phyloP scores from a whole-genome alignment of 2,888 invertebrate genomes.

The Tachina fera region DNA sequence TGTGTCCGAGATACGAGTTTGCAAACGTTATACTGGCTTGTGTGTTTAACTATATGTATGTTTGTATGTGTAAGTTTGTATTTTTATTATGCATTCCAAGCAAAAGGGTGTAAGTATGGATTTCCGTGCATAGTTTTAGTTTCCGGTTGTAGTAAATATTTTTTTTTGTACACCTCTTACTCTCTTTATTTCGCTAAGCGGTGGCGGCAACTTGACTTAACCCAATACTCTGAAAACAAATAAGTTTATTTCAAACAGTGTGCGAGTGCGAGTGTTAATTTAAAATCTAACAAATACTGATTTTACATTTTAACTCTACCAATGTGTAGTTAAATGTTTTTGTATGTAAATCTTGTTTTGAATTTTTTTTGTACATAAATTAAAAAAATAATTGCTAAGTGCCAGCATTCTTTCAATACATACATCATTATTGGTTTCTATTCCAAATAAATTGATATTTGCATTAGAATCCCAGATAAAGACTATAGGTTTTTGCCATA shows the following conservation, averaged over 20 bases:
- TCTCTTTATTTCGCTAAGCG: not conserved
- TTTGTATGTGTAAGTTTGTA: not conserved
- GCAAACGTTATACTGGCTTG: no score
- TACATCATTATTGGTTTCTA: not conserved
- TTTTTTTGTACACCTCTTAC: not conserved
- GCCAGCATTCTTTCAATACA: not conserved
- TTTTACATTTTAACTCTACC: conserved; percentile 34
- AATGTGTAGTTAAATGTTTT: not conserved
- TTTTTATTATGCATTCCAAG: conserved; percentile 10
- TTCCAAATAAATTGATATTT: not conserved
- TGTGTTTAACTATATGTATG: not conserved
- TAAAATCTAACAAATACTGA: conserved; percentile 11
- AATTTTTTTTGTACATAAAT: conserved; percentile 1
- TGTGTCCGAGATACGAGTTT: not conserved
- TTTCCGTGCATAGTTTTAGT: conserved; percentile 66
- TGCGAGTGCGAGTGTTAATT: not conserved
- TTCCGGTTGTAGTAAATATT: conserved; percentile 51
- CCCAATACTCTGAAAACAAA: conserved; percentile 15
- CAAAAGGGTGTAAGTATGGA: conserved; percentile 59
- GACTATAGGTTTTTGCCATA: no score
- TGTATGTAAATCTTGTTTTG: not conserved
- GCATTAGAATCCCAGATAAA: not conserved
- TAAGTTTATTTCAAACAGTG: not conserved
- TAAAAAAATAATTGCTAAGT: conserved; percentile 1
- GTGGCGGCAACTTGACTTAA: not conserved